Evolutionary conservation across 2,888 invertebrate genomes (phyloP).

Genomic region (Ariolimax columbianus): DNA sequence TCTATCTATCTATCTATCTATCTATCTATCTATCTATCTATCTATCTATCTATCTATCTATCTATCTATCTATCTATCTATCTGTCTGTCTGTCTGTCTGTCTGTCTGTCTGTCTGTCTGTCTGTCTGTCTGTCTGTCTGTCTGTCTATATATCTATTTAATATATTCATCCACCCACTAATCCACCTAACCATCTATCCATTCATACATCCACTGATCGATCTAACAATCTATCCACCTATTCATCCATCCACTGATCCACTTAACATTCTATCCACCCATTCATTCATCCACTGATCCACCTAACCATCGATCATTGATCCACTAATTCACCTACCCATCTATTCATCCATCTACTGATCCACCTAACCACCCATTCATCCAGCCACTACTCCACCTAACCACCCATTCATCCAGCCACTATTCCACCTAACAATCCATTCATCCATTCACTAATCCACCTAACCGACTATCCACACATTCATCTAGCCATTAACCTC

Average conservation of each 20-base stretch:
- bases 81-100: neutral
- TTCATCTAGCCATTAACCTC: neutral
- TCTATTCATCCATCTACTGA: neutral
- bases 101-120: conserved; percentile 9
- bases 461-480: neutral
- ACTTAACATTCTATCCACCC: neutral
- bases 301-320: neutral
- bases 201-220: neutral
- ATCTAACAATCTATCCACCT: neutral
- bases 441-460: neutral
- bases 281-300: neutral
- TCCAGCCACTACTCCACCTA: neutral
- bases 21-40: neutral
- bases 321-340: too few relatives aligned
- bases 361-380: neutral
- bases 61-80: neutral
- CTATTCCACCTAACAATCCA: neutral
- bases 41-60: neutral
- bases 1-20: neutral
- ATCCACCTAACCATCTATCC: neutral
- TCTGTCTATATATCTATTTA: conserved; percentile 12
- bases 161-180: too few relatives aligned
- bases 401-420: neutral
- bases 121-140: conserved; percentile 16
- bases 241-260: neutral